Conservation (phyloP, 2,888 invertebrate genomes). For the Ennomos quercinarius region DNA sequence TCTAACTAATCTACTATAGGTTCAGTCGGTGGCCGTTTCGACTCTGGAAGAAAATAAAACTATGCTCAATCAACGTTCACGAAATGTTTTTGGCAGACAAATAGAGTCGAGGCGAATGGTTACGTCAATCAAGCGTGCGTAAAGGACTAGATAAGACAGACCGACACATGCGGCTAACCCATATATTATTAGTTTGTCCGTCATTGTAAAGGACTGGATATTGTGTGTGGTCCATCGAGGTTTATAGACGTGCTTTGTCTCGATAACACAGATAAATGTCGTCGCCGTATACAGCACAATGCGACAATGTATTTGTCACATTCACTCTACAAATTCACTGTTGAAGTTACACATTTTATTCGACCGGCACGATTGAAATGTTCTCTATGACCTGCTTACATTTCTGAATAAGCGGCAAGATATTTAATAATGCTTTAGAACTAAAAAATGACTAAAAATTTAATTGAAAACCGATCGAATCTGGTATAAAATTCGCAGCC, state of each 20-base stretch:
- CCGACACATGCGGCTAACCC: constrained; percentile 70
- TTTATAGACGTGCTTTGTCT: constrained; percentile 82
- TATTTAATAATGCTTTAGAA: constrained; percentile 41
- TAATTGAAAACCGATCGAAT: constrained; percentile 79
- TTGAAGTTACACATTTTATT: constrained; percentile 62
- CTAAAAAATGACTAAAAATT: constrained; percentile 59
- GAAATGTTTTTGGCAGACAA: constrained; percentile 61
- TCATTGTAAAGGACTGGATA: constrained; percentile 76
- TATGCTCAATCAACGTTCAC: constrained; percentile 39
- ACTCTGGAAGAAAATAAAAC: constrained; percentile 12
- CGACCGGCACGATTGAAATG: constrained; percentile 50
- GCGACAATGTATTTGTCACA: constrained; percentile 76
- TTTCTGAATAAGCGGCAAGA: constrained; percentile 26
- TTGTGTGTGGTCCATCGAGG: constrained; percentile 84
- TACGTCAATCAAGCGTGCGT: constrained; percentile 67
- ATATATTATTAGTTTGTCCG: constrained; percentile 77
- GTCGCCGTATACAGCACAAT: constrained; percentile 78
- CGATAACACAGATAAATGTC: constrained; percentile 84
- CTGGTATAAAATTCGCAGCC: constrained; percentile 80
- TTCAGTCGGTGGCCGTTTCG: neutral
- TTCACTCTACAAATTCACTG: constrained; percentile 77
- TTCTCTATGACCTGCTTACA: constrained; percentile 47
- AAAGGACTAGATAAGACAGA: constrained; percentile 70
- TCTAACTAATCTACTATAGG: constrained; percentile 14
- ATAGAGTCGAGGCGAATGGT: constrained; percentile 52